A percentile compares a stretch with the other conserved stretches of the same genome.
phyloP scores from a whole-genome alignment of 2,797 vertebrate genomes.

The Chiloscyllium punctatum region DNA sequence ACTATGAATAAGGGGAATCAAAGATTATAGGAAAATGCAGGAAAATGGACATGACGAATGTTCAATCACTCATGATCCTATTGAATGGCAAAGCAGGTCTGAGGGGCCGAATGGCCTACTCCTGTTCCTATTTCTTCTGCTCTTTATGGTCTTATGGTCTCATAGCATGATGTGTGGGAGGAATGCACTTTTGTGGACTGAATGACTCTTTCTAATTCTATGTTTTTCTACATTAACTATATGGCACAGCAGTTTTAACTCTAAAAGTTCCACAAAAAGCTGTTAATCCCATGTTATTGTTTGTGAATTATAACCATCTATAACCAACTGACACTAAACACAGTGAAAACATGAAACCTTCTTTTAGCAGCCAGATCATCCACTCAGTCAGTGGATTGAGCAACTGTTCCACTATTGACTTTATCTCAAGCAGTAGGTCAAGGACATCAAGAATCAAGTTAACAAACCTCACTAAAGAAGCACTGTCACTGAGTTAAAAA shows the following conservation, averaged over 20 bases:
- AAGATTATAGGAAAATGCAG: too few species aligned
- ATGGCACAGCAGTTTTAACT: neutral
- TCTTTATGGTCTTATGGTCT: too few species aligned
- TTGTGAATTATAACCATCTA: neutral
- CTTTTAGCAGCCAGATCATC: neutral
- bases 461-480: neutral
- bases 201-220: neutral
- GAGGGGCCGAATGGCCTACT: too few species aligned
- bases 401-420: neutral
- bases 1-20: too few species aligned
- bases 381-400: neutral
- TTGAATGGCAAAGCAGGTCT: too few species aligned
- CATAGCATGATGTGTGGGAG: neutral
- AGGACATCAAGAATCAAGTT: neutral
- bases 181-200: neutral
- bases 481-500: neutral
- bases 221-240: neutral
- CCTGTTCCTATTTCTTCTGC: neutral
- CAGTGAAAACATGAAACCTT: neutral
- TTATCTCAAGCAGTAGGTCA: conserved; percentile 1
- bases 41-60: too few species aligned
- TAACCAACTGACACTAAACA: neutral
- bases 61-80: too few species aligned
- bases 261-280: neutral
- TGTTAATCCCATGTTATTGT: neutral